Evolutionary conservation across 2,888 invertebrate genomes (phyloP).

Genomic region (Stramonita haemastoma): DNA sequence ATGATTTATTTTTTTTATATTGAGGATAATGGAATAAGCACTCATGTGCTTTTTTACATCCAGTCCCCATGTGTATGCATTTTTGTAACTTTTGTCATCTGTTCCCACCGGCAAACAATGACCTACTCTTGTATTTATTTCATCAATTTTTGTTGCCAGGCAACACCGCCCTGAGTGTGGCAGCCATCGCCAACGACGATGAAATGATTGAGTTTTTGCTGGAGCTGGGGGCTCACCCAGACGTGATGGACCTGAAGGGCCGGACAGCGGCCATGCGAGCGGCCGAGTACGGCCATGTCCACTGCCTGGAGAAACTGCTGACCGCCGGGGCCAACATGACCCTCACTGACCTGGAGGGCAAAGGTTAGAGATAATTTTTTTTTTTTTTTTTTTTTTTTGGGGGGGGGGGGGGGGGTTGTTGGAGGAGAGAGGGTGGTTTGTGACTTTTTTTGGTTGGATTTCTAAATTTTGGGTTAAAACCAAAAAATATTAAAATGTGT

Average conservation of each 20-base stretch:
- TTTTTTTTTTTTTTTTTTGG: not conserved
- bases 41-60: no score
- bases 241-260: slow-evolving; percentile 76
- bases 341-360: slow-evolving; percentile 75
- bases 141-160: slow-evolving; percentile 4
- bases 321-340: slow-evolving; percentile 75
- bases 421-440: not conserved
- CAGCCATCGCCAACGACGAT: slow-evolving; percentile 76
- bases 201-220: slow-evolving; percentile 76
- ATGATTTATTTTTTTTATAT: no score
- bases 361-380: slow-evolving; percentile 63
- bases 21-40: no score
- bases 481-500: not conserved
- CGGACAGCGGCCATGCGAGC: slow-evolving; percentile 76
- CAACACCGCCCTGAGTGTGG: slow-evolving; percentile 74
- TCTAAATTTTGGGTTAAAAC: not conserved
- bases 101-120: no score
- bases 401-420: no score
- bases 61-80: no score
- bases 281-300: slow-evolving; percentile 77
- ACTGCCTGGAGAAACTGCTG: slow-evolving; percentile 74
- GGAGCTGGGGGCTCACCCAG: slow-evolving; percentile 76
- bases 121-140: no score
- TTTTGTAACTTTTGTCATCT: no score
- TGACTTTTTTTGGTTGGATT: not conserved